These are phyloP conservation scores for Orthochromis indermauri DNA, from an alignment of 2,113 vertebrate species.

Conservation along the genomic window DNA sequence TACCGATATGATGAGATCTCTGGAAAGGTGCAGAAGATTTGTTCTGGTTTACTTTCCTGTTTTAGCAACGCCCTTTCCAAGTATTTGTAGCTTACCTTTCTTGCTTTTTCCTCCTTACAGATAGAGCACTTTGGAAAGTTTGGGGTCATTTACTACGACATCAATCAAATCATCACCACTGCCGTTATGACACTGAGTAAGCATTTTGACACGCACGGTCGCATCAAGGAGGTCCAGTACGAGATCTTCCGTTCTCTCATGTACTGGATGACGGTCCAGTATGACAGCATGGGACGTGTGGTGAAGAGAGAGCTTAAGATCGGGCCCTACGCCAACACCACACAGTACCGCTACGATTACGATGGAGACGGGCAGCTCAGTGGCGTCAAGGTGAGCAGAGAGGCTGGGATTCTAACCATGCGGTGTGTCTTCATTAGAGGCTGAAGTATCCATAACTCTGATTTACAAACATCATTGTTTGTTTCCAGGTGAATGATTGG, in stretches of 20 bases:
- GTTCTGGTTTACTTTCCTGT: neutral
- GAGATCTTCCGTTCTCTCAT: constrained; percentile 98
- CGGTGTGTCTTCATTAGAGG: neutral
- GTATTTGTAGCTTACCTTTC: neutral
- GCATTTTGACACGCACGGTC: constrained; percentile 95
- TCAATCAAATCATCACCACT: constrained; percentile 98
- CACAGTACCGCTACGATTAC: constrained; percentile 96
- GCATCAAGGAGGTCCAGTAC: constrained; percentile 98
- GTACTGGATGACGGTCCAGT: constrained; percentile 99
- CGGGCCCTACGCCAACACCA: constrained; percentile 96
- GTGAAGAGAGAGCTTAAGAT: constrained; percentile 97
- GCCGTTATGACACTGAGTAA: constrained; percentile 98
- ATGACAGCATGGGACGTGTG: constrained; percentile 96
- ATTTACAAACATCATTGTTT: neutral
- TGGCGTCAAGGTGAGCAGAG: constrained; percentile 77
- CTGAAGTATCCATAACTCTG: neutral
- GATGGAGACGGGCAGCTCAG: constrained; percentile 95
- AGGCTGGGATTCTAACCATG: neutral
- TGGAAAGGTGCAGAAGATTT: constrained; percentile 75
- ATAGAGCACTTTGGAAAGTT: constrained; percentile 99
- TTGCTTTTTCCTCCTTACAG: constrained; percentile 3
- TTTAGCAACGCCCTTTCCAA: neutral
- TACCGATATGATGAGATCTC: constrained; percentile 98
- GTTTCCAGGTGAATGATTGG: constrained; percentile 82
- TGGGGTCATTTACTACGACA: constrained; percentile 97